Conservation (phyloP, 1,140 invertebrate genomes). For the Wiebesia pumilae region DNA sequence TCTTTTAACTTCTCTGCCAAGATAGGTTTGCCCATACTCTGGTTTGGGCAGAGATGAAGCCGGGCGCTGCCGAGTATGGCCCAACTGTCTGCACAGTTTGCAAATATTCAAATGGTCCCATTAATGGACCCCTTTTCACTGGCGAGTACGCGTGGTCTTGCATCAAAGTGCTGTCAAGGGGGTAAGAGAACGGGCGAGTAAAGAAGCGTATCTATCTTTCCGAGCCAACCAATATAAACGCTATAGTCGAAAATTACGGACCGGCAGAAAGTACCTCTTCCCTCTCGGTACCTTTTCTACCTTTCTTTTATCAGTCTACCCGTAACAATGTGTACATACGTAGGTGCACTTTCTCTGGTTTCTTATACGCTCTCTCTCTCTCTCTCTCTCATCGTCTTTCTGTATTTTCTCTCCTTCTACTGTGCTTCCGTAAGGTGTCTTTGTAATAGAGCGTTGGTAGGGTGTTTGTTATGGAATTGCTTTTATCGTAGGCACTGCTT, state of each 20-base stretch:
- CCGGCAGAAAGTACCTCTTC: slow-evolving; percentile 64
- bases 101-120: slow-evolving; percentile 74
- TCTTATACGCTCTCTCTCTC: background rate
- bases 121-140: slow-evolving; percentile 67
- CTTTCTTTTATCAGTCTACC: slow-evolving; percentile 3
- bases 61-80: slow-evolving; percentile 61
- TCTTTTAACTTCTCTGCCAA: slow-evolving; percentile 1
- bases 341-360: slow-evolving; percentile 35
- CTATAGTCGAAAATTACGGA: slow-evolving; percentile 68
- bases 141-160: slow-evolving; percentile 60
- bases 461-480: slow-evolving; percentile 50
- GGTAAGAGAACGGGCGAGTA: slow-evolving; percentile 57
- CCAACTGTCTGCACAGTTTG: slow-evolving; percentile 70
- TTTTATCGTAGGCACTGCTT: slow-evolving; percentile 42
- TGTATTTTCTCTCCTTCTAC: background rate
- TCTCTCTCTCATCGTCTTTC: background rate
- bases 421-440: slow-evolving; percentile 3
- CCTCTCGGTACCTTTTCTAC: slow-evolving; percentile 16
- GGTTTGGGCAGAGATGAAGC: background rate
- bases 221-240: slow-evolving; percentile 38
- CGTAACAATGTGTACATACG: slow-evolving; percentile 20
- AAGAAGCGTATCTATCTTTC: slow-evolving; percentile 67
- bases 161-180: slow-evolving; percentile 68
- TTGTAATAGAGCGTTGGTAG: slow-evolving; percentile 25
- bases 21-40: no score